phyloP scores from a whole-genome alignment of 2,797 vertebrate species.

The Rhincodon typus region DNA sequence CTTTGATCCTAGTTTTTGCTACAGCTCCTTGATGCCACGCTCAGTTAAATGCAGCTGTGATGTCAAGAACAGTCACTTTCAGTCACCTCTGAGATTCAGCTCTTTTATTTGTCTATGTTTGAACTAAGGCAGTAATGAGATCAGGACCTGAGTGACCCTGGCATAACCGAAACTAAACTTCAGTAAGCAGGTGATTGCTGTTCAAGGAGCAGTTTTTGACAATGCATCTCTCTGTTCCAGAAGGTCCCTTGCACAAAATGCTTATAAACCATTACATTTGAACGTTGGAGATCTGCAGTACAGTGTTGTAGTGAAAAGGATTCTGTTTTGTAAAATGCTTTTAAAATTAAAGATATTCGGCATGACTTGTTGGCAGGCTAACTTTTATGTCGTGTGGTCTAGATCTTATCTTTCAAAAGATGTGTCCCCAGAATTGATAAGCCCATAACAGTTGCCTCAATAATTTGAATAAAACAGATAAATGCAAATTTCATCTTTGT shows the following conservation, averaged over 20 bases:
- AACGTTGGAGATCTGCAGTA: background rate
- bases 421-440: background rate
- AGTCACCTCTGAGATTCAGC: too few relatives aligned
- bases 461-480: background rate
- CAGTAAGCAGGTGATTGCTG: too few relatives aligned
- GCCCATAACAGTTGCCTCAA: background rate
- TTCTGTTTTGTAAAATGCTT: background rate
- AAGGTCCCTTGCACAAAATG: background rate
- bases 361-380: background rate
- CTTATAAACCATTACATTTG: background rate
- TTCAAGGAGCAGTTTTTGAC: background rate
- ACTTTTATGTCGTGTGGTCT: background rate
- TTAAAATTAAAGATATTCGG: background rate
- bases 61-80: too few relatives aligned
- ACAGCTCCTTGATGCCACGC: too few relatives aligned
- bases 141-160: too few relatives aligned
- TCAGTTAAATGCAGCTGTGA: too few relatives aligned
- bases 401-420: background rate
- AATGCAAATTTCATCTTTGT: background rate
- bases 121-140: too few relatives aligned
- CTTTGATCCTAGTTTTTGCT: too few relatives aligned
- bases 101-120: too few relatives aligned
- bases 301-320: background rate
- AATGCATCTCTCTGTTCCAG: background rate
- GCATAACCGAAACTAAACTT: too few relatives aligned